These are phyloP conservation scores for Leptopilina boulardi DNA, from an alignment of 1,140 invertebrate species.

Conservation along the genomic window DNA sequence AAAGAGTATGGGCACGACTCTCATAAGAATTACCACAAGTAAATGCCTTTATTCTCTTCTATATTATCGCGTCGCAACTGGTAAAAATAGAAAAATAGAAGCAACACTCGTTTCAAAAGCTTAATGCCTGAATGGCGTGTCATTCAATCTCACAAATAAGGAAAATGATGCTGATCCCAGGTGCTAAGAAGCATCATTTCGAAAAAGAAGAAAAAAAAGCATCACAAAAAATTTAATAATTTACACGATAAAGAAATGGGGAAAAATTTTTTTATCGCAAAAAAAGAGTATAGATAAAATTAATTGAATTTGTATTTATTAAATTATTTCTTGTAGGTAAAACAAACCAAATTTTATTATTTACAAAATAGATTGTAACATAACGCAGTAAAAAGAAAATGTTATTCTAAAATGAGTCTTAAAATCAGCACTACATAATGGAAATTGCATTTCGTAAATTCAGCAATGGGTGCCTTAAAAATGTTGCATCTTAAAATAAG, in stretches of 20 bases:
- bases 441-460: too few relatives aligned
- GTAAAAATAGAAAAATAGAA: slow-evolving; percentile 37
- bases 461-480: too few relatives aligned
- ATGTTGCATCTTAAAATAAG: too few relatives aligned
- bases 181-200: slow-evolving; percentile 18
- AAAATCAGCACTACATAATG: too few relatives aligned
- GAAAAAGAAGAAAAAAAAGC: neutral
- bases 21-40: slow-evolving; percentile 18
- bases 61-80: slow-evolving; percentile 15
- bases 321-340: too few relatives aligned
- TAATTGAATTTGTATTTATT: too few relatives aligned
- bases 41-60: neutral
- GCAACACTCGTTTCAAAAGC: slow-evolving; percentile 46
- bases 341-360: too few relatives aligned
- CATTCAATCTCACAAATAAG: slow-evolving; percentile 35
- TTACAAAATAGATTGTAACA: too few relatives aligned
- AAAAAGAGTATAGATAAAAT: too few relatives aligned
- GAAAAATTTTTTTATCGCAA: too few relatives aligned
- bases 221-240: neutral
- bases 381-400: too few relatives aligned
- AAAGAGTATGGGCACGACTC: slow-evolving; percentile 36
- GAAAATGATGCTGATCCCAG: slow-evolving; percentile 40
- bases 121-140: slow-evolving; percentile 52
- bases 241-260: neutral
- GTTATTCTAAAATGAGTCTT: too few relatives aligned